phyloP scores from a whole-genome alignment of 2,797 vertebrate species.

The Sebastes vulpes region DNA sequence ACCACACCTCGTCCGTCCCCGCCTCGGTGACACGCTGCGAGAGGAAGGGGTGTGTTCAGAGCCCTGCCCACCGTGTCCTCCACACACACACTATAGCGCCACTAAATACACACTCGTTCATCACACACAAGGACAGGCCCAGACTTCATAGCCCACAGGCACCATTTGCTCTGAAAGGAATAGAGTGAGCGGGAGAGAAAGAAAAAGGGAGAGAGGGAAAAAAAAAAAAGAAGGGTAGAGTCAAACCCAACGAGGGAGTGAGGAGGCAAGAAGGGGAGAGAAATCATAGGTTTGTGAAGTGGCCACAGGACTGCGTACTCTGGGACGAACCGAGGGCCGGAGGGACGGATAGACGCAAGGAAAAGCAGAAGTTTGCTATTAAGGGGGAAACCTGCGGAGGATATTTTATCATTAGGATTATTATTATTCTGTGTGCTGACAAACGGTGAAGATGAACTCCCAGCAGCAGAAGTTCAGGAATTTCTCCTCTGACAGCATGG shows the following conservation, averaged over 20 bases:
- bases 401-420: constrained; percentile 45
- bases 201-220: neutral
- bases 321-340: constrained; percentile 19
- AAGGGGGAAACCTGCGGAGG: neutral
- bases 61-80: constrained; percentile 73
- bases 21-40: constrained; percentile 29
- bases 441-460: constrained; percentile 72
- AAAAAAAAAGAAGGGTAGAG: constrained; percentile 58
- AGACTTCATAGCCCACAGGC: constrained; percentile 82
- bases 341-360: constrained; percentile 33
- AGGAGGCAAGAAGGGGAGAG: constrained; percentile 49
- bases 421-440: constrained; percentile 29
- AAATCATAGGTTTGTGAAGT: constrained; percentile 71
- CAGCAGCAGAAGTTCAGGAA: constrained; percentile 81
- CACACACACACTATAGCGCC: constrained; percentile 31
- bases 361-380: constrained; percentile 1
- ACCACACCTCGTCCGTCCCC: constrained; percentile 75
- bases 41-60: constrained; percentile 72
- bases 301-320: constrained; percentile 53
- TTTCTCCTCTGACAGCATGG: constrained; percentile 75
- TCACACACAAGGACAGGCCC: constrained; percentile 73
- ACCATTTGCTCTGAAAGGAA: constrained; percentile 68
- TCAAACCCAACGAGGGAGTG: constrained; percentile 50
- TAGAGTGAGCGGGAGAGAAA: constrained; percentile 49
- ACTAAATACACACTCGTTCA: constrained; percentile 74